phyloP scores from a whole-genome alignment of 2,888 invertebrate species.

The Euproctis similis region DNA sequence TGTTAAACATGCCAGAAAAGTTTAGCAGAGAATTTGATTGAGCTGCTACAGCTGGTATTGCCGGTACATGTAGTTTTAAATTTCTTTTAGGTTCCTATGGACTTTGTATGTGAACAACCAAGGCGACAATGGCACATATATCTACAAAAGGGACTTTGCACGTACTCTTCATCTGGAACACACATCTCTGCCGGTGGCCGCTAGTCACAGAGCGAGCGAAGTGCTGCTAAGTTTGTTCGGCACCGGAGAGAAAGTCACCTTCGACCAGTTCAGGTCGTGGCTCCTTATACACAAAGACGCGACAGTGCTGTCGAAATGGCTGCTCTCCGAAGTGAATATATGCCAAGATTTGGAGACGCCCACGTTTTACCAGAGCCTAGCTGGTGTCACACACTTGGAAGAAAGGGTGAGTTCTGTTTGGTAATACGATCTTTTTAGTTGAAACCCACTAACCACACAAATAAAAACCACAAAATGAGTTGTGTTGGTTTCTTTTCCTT shows the following conservation, averaged over 20 bases:
- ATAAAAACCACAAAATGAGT: no score
- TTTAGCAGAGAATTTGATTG: no score
- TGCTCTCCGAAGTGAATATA: constrained; percentile 84
- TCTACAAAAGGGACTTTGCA: constrained; percentile 84
- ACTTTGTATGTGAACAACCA: constrained; percentile 89
- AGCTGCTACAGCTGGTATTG: no score
- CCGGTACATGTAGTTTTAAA: no score
- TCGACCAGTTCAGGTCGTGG: constrained; percentile 88
- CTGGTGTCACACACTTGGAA: constrained; percentile 93
- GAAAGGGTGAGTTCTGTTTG: constrained; percentile 83
- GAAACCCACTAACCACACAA: no score
- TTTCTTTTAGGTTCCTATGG: constrained; percentile 85
- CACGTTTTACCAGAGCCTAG: constrained; percentile 94
- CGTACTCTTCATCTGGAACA: constrained; percentile 77
- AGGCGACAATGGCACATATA: constrained; percentile 78
- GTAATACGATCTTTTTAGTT: no score
- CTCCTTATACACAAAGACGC: constrained; percentile 83
- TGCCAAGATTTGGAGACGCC: constrained; percentile 90
- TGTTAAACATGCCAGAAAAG: no score
- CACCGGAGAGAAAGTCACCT: constrained; percentile 72
- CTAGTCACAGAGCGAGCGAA: constrained; percentile 47
- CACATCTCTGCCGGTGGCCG: constrained; percentile 51
- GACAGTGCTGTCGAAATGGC: constrained; percentile 88
- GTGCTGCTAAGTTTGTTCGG: constrained; percentile 59
- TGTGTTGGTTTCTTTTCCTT: no score